Evolutionary conservation across 2,113 vertebrate species (phyloP).

Genomic region (Raja brachyura): DNA sequence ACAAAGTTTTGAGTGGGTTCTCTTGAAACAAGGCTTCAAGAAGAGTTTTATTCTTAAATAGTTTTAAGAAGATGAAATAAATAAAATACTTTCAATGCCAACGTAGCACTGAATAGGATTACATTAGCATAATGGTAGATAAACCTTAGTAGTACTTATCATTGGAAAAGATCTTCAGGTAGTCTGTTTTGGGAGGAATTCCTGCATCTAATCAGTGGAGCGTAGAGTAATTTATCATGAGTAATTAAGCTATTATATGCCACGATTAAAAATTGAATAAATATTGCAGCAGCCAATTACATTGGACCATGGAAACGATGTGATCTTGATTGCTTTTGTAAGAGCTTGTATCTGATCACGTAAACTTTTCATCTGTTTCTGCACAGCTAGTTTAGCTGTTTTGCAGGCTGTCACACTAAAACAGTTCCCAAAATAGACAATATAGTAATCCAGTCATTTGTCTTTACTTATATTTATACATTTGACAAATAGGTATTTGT

Average conservation of each 20-base stretch:
- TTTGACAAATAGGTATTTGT: background rate
- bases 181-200: background rate
- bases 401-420: background rate
- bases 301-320: background rate
- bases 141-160: too few relatives aligned
- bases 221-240: background rate
- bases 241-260: background rate
- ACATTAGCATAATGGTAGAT: too few relatives aligned
- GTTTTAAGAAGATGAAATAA: too few relatives aligned
- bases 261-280: background rate
- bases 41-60: too few relatives aligned
- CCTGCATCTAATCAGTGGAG: background rate
- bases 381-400: background rate
- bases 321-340: background rate
- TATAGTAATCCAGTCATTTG: background rate
- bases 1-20: too few relatives aligned
- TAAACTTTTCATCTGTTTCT: background rate
- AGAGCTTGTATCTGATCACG: background rate
- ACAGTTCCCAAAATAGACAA: background rate
- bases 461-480: background rate
- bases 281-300: background rate
- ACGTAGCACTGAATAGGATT: too few relatives aligned
- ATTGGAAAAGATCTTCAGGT: too few relatives aligned
- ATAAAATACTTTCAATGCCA: too few relatives aligned
- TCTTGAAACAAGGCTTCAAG: too few relatives aligned